These are phyloP conservation scores for Dicerorhinus sumatrensis DNA, from an alignment of 2,113 vertebrate species.

Conservation along the genomic window DNA sequence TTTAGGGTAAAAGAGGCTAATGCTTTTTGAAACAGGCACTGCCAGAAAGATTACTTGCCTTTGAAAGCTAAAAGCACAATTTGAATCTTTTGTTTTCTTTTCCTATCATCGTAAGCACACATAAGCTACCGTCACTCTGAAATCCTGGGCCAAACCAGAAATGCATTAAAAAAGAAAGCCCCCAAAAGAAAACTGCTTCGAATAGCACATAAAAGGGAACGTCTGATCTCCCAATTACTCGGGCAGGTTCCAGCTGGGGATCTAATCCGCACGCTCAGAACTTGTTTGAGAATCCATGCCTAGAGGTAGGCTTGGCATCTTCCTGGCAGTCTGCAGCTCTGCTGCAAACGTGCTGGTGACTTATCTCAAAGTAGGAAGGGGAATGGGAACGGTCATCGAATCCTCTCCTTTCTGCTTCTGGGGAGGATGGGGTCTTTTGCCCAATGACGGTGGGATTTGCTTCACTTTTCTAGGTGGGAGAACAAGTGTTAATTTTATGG, in stretches of 20 bases:
- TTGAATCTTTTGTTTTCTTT: slow-evolving; percentile 55
- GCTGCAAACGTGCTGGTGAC: not conserved
- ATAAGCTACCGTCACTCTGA: slow-evolving; percentile 44
- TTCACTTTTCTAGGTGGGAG: not conserved
- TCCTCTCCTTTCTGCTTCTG: not conserved
- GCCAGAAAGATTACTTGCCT: slow-evolving; percentile 47
- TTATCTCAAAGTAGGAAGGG: not conserved
- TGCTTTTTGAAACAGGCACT: slow-evolving; percentile 11
- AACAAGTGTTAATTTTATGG: not conserved
- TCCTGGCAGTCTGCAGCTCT: not conserved
- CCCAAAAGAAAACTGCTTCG: slow-evolving; percentile 18
- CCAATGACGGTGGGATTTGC: not conserved
- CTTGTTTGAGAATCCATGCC: not conserved
- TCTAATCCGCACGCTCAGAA: not conserved
- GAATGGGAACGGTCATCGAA: not conserved
- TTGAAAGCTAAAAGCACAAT: slow-evolving; percentile 65
- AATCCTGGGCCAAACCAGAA: slow-evolving; percentile 56
- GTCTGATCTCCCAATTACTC: slow-evolving; percentile 32
- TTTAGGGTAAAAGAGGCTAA: slow-evolving; percentile 54
- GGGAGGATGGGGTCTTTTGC: not conserved
- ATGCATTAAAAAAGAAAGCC: slow-evolving; percentile 10
- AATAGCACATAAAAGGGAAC: not conserved
- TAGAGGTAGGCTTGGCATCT: not conserved
- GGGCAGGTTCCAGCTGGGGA: not conserved
- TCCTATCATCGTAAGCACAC: slow-evolving; percentile 47